These are phyloP conservation scores for Standfussiana lucernea DNA, from an alignment of 2,888 invertebrate genomes.

Conservation along the genomic window DNA sequence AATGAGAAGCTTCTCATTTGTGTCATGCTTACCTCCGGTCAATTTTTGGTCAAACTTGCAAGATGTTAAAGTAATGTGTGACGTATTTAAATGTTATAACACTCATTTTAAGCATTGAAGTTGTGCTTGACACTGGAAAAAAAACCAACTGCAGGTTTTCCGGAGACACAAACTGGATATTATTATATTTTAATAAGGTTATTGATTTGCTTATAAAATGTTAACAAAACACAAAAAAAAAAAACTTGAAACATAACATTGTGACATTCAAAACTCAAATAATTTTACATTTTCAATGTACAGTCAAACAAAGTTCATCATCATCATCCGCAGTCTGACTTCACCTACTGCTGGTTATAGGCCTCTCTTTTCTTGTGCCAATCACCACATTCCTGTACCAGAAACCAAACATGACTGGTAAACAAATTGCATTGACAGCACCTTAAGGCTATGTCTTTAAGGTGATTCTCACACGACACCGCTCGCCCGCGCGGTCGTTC, in stretches of 20 bases:
- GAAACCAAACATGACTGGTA: neutral
- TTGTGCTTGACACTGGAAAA: no score
- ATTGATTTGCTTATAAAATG: no score
- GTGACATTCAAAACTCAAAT: slow-evolving; percentile 8
- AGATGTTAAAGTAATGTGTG: neutral
- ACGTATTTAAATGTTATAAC: neutral
- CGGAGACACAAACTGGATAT: neutral
- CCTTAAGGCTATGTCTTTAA: neutral
- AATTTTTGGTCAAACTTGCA: neutral
- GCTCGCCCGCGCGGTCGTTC: neutral
- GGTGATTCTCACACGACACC: neutral
- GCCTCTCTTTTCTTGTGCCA: no score
- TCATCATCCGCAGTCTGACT: no score
- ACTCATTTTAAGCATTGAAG: neutral
- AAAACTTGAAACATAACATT: neutral
- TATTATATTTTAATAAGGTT: neutral
- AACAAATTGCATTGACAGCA: neutral
- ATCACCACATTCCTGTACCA: no score
- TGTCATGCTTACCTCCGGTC: neutral
- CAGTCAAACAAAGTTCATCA: no score
- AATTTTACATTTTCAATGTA: neutral
- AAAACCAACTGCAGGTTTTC: neutral
- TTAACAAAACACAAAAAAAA: neutral
- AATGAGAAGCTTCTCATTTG: neutral
- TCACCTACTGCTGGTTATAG: no score